Conservation (phyloP, 2,797 vertebrate species). For the Anolis apletophallus region DNA sequence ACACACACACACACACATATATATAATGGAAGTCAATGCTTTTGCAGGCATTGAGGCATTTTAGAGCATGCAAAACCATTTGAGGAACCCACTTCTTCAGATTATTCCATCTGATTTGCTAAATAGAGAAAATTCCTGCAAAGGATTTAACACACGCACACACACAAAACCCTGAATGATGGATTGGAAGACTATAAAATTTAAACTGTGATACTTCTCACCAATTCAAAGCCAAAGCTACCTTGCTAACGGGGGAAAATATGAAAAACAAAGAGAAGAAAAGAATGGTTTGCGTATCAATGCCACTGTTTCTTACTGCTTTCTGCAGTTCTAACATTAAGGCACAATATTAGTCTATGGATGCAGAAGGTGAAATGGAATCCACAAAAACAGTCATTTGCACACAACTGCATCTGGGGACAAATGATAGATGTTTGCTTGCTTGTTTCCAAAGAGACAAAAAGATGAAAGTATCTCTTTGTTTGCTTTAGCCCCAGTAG, state of each 20-base stretch:
- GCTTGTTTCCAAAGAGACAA: background rate
- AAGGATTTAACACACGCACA: too few species aligned
- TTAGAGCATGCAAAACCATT: constrained; percentile 7
- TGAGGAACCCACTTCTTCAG: background rate
- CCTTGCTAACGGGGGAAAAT: constrained; percentile 40
- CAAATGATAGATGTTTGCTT: background rate
- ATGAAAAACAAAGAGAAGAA: background rate
- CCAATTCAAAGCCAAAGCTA: constrained; percentile 61
- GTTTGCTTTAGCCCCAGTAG: background rate
- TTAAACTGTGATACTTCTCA: constrained; percentile 61
- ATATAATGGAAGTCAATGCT: too few species aligned
- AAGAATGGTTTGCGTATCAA: constrained; percentile 41
- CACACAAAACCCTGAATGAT: too few species aligned
- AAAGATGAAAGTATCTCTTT: background rate
- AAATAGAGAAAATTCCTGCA: constrained; percentile 61
- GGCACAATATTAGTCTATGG: background rate
- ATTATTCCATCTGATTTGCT: constrained; percentile 49
- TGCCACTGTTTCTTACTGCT: constrained; percentile 28
- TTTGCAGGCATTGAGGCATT: background rate
- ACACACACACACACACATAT: too few species aligned
- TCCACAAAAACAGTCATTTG: background rate
- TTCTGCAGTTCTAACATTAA: constrained; percentile 10
- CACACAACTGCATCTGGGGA: background rate
- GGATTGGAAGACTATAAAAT: constrained; percentile 65
- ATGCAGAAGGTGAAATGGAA: background rate